Percentiles rank a stretch among this genome's conserved stretches.
phyloP scores from a whole-genome alignment of 2,888 invertebrate genomes.

The Mycalesis mineus region DNA sequence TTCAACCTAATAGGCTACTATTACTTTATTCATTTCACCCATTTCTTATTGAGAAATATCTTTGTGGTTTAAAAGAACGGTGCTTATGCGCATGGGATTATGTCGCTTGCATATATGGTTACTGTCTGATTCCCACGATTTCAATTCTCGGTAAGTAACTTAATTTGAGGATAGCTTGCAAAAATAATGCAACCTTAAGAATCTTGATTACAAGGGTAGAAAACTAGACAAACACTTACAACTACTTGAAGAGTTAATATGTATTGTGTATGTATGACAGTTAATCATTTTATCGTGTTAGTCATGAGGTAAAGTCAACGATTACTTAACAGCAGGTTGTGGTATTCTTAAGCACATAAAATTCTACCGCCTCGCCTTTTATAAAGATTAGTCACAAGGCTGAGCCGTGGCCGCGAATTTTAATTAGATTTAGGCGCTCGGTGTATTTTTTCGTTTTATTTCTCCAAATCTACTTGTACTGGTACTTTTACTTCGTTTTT shows the following conservation, averaged over 20 bases:
- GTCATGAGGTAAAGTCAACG: constrained; percentile 19
- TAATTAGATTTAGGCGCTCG: constrained; percentile 12
- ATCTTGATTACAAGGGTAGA: neutral
- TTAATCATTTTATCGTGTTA: constrained; percentile 14
- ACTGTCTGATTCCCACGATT: too few relatives aligned
- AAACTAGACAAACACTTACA: neutral
- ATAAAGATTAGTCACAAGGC: constrained; percentile 25
- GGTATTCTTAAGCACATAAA: constrained; percentile 14
- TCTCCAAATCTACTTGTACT: neutral
- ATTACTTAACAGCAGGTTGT: constrained; percentile 20
- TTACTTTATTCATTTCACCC: too few relatives aligned
- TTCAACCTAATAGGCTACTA: too few relatives aligned
- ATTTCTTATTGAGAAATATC: too few relatives aligned
- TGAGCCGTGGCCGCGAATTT: constrained; percentile 18
- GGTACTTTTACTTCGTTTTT: neutral
- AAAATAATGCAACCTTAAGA: neutral
- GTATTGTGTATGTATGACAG: neutral
- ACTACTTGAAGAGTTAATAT: neutral
- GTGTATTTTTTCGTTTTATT: neutral
- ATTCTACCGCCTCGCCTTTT: constrained; percentile 15
- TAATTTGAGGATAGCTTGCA: neutral
- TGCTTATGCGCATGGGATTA: too few relatives aligned
- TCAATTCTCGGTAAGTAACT: too few relatives aligned
- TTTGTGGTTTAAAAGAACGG: too few relatives aligned
- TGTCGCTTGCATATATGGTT: too few relatives aligned